These are phyloP conservation scores for Ooceraea biroi DNA, from an alignment of 1,140 invertebrate genomes.

Conservation along the genomic window DNA sequence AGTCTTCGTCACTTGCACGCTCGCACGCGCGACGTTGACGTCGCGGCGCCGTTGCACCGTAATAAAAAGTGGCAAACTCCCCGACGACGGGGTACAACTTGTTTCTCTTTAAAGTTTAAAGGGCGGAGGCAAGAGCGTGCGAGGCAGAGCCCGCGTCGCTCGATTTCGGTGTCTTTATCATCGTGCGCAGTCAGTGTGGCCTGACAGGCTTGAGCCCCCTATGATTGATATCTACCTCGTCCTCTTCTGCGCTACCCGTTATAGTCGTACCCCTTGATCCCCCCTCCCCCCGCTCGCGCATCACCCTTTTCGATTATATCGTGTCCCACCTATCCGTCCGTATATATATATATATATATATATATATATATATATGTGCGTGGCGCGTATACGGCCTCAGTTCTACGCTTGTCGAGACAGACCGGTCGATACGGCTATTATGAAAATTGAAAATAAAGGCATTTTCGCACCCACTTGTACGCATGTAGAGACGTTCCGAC, in stretches of 20 bases:
- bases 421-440: slow-evolving; percentile 71
- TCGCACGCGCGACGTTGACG: not conserved
- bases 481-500: slow-evolving; percentile 35
- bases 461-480: slow-evolving; percentile 60
- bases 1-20: not conserved
- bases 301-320: slow-evolving; percentile 72
- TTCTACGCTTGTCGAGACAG: slow-evolving; percentile 34
- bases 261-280: slow-evolving; percentile 48
- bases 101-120: slow-evolving; percentile 50
- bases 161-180: slow-evolving; percentile 72
- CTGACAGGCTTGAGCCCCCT: slow-evolving; percentile 74
- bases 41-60: not conserved
- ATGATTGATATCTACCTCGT: slow-evolving; percentile 76
- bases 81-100: slow-evolving; percentile 25
- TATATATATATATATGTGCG: not conserved
- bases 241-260: slow-evolving; percentile 46
- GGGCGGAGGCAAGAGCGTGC: slow-evolving; percentile 3
- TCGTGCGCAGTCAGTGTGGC: slow-evolving; percentile 64
- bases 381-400: not conserved
- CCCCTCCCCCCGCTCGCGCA: slow-evolving; percentile 39
- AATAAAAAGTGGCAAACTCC: slow-evolving; percentile 15
- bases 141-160: slow-evolving; percentile 49
- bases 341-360: not conserved
- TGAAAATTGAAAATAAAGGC: slow-evolving; percentile 75
- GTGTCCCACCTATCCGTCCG: slow-evolving; percentile 34